Conservation (phyloP, 2,113 vertebrate species). For the Vidua macroura region DNA sequence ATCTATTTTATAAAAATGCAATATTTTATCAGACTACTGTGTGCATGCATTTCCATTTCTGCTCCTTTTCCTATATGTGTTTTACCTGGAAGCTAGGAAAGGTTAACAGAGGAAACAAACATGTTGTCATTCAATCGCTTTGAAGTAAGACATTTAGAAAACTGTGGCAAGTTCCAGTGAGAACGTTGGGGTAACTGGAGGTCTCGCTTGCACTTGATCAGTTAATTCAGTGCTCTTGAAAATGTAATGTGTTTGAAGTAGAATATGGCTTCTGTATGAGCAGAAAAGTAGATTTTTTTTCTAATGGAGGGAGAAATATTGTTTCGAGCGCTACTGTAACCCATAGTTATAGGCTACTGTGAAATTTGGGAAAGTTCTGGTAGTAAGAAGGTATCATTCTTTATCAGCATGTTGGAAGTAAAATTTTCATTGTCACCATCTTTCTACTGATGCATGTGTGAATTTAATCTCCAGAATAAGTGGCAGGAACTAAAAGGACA, state of each 20-base stretch:
- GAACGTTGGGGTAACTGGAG: background rate
- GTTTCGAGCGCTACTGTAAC: background rate
- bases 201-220: background rate
- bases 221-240: background rate
- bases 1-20: background rate
- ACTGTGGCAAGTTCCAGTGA: background rate
- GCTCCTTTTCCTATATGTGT: background rate
- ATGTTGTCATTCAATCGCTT: background rate
- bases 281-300: background rate
- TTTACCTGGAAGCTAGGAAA: background rate
- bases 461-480: background rate
- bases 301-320: background rate
- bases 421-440: background rate
- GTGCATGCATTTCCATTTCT: background rate
- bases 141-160: background rate
- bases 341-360: background rate
- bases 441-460: background rate
- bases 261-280: background rate
- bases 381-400: background rate
- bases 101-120: background rate
- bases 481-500: background rate
- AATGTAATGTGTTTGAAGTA: background rate
- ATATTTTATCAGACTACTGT: background rate
- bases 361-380: background rate
- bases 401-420: background rate